Evolutionary conservation across 1,140 invertebrate species (phyloP).

Genomic region (Euura lappo): DNA sequence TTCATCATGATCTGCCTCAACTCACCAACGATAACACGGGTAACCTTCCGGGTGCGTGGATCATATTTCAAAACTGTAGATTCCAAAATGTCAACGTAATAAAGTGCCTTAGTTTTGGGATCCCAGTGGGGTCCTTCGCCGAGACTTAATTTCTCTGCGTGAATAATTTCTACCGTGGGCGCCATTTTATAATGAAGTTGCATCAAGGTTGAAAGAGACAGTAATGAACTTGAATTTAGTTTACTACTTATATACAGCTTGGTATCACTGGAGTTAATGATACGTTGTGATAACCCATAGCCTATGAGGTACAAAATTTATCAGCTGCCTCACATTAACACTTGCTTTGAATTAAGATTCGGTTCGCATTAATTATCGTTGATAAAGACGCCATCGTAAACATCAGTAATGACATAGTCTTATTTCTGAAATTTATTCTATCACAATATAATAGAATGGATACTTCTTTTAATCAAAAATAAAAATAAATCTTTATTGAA

Average conservation of each 20-base stretch:
- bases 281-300: background rate
- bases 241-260: background rate
- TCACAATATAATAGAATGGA: too few relatives aligned
- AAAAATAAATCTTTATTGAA: too few relatives aligned
- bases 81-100: slow-evolving; percentile 67
- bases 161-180: background rate
- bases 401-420: too few relatives aligned
- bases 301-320: background rate
- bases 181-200: background rate
- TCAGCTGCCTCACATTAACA: background rate
- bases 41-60: slow-evolving; percentile 53
- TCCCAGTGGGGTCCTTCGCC: slow-evolving; percentile 72
- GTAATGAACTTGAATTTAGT: background rate
- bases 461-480: too few relatives aligned
- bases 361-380: too few relatives aligned
- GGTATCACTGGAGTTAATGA: background rate
- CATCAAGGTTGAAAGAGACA: background rate
- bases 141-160: slow-evolving; percentile 32
- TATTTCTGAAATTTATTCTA: too few relatives aligned
- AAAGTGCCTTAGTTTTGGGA: slow-evolving; percentile 59
- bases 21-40: slow-evolving; percentile 29
- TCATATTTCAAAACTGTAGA: slow-evolving; percentile 63
- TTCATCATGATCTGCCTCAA: background rate
- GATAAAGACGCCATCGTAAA: too few relatives aligned
- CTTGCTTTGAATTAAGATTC: background rate